Conservation (phyloP, 2,797 vertebrate species). For the Philypnodon macrostomus region DNA sequence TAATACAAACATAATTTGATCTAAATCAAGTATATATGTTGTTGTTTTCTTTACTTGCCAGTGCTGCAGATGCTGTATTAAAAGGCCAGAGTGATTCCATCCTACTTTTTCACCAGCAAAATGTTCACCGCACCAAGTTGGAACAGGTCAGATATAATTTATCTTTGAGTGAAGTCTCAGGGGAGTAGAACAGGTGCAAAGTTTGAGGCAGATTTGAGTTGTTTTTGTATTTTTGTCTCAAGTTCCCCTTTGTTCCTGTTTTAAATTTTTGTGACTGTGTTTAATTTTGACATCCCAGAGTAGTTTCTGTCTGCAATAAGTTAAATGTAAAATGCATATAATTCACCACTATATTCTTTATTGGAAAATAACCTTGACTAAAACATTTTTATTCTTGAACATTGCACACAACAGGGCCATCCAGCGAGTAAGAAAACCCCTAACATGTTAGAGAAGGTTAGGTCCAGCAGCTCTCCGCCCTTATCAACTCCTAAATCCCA, state of each 20-base stretch:
- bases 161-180: constrained; percentile 3
- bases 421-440: constrained; percentile 81
- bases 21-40: background rate
- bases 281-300: no score
- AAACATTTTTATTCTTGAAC: no score
- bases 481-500: constrained; percentile 86
- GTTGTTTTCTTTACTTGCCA: constrained; percentile 52
- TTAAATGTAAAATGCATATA: no score
- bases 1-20: background rate
- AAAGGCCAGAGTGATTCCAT: constrained; percentile 94
- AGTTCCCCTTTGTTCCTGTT: constrained; percentile 58
- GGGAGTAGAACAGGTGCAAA: constrained; percentile 35
- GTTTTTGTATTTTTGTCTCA: constrained; percentile 45
- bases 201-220: constrained; percentile 27
- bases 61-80: constrained; percentile 93
- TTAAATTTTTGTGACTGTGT: constrained; percentile 16
- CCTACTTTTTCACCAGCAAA: constrained; percentile 96
- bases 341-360: no score
- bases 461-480: constrained; percentile 82
- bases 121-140: constrained; percentile 87
- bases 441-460: constrained; percentile 80
- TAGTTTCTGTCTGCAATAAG: no score
- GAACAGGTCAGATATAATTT: constrained; percentile 82
- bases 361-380: no score
- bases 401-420: constrained; percentile 54